These are phyloP conservation scores for Plusia festucae DNA, from an alignment of 2,888 invertebrate genomes.

Conservation along the genomic window DNA sequence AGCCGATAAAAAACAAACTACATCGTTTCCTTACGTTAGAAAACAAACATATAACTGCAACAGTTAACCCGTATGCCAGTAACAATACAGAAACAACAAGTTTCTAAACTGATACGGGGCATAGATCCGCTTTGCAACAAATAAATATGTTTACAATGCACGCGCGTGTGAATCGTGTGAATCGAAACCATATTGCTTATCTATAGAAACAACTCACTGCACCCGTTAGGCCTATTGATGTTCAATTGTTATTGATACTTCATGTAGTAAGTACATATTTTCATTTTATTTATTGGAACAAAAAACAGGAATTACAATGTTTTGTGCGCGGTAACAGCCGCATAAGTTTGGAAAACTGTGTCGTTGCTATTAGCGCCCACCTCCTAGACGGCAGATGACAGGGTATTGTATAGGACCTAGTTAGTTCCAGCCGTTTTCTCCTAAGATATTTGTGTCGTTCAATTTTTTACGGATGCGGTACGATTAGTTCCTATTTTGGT, in stretches of 20 bases:
- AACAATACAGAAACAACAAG: neutral
- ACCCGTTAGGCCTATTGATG: neutral
- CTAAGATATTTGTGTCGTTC: no score
- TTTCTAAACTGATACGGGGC: neutral
- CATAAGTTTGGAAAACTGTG: no score
- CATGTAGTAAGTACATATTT: neutral
- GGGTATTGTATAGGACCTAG: no score
- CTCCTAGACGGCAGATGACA: no score
- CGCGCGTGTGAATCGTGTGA: neutral
- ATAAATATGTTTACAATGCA: slow-evolving; percentile 7
- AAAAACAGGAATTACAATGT: no score
- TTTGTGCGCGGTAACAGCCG: no score
- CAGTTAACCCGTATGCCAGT: neutral
- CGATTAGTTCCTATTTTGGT: no score
- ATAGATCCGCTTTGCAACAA: neutral
- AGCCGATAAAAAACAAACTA: neutral
- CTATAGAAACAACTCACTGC: neutral
- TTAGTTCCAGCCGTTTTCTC: no score
- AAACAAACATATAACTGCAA: no score
- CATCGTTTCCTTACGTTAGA: neutral
- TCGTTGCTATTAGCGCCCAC: no score
- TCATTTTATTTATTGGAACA: no score
- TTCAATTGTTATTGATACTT: neutral
- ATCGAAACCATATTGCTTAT: neutral
- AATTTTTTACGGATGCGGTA: no score